These are phyloP conservation scores for Lepidurus apus DNA, from an alignment of 1,140 invertebrate genomes.

Conservation along the genomic window DNA sequence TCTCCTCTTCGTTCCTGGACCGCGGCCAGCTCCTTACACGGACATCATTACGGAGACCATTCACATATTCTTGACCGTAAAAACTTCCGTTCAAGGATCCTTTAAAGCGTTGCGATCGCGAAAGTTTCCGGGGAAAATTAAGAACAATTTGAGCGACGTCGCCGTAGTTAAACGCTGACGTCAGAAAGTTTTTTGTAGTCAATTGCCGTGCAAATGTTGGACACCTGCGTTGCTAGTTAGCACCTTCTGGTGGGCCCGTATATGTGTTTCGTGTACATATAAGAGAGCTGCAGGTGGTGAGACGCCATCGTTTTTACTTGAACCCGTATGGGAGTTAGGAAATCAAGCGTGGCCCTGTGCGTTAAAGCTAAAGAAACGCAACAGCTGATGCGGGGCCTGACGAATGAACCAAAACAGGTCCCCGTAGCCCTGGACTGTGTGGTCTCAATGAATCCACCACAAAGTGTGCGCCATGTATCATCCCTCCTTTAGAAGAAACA, in stretches of 20 bases:
- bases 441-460: conserved; percentile 13
- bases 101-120: neutral
- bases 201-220: neutral
- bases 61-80: neutral
- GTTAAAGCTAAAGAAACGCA: neutral
- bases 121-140: neutral
- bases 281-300: neutral
- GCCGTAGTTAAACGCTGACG: neutral
- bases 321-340: neutral
- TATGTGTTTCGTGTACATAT: neutral
- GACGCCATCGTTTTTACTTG: neutral
- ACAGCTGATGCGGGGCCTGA: conserved; percentile 17
- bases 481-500: neutral
- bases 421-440: neutral
- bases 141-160: neutral
- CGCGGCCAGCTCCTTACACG: conserved; percentile 10
- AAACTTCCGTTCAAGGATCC: neutral
- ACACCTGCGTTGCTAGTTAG: neutral
- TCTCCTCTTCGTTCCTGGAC: neutral
- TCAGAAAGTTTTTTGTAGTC: neutral
- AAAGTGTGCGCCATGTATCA: conserved; percentile 4
- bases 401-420: conserved; percentile 14
- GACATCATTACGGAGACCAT: neutral
- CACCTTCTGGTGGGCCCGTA: neutral
- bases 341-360: neutral